Evolutionary conservation across 2,113 vertebrate genomes (phyloP), one percentile per base, ranked within the genome.

Genomic region (Oceanodroma tethys): DNA sequence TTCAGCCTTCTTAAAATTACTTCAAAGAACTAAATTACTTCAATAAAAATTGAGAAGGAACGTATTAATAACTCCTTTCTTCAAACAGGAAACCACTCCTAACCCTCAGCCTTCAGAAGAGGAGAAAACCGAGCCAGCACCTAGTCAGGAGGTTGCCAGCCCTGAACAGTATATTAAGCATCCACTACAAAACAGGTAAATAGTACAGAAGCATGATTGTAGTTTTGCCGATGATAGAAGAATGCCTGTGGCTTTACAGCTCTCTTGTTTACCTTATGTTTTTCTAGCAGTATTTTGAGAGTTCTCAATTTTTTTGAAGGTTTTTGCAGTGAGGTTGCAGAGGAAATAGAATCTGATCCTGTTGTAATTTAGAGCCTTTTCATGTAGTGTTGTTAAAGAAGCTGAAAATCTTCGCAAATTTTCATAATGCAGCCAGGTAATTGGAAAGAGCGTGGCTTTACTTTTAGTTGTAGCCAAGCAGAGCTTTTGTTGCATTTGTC

Each of bases 111-210:
- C 98, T 98, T 97, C 98, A 85, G 99, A 99, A 98, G 99, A 99
- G 95, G 99, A 99, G 78, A 98, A 98, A 97, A 97, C 97, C 0
- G 98, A 98, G 71, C 98, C 98, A 97, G 95, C 97, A 87, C 94
- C 98, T 63, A 96, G 98, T 95, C 98, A 98, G 95, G 99, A 99
- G 96, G 97, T 99, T 97, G 98, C 98, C 88, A 99, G 95, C 96
- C 98, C 99, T 89, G 99, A 99, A 96, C 97, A 98, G 48, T 99
- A 99, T 97, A 98, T 99, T 96, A 99, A 99, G 95, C 99, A 99
- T 93, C 99, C 99, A 42, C 97, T 99, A 96, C 99, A 99, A 88
- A 99, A 99, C 98, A 99, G 98, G 99, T 99, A 97, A 98, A 91
- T 47, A 65, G 47, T 79, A n/a, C 10, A 58, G 50, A 86, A 83